phyloP scores from a whole-genome alignment of 2,888 invertebrate genomes.

The Nephrotoma appendiculata region DNA sequence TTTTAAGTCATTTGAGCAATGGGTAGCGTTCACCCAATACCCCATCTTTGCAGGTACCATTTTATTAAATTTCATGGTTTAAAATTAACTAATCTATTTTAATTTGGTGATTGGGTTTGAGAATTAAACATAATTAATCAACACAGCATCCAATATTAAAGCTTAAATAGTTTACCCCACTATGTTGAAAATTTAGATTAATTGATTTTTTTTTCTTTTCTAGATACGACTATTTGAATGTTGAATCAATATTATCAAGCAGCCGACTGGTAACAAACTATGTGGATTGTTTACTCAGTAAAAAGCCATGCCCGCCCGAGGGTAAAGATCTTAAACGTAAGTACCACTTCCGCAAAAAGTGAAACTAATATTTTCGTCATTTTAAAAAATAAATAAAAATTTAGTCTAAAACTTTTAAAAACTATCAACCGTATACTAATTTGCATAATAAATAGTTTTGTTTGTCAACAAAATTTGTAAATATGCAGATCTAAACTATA shows the following conservation, averaged over 20 bases:
- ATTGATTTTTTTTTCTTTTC: conserved; percentile 11
- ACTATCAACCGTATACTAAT: not conserved
- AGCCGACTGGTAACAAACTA: conserved; percentile 55
- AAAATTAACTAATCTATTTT: too few relatives aligned
- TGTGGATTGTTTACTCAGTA: conserved; percentile 50
- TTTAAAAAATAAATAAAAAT: not conserved
- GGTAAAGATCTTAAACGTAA: conserved; percentile 57
- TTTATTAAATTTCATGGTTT: too few relatives aligned
- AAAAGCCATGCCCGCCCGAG: conserved; percentile 56
- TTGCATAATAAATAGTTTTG: not conserved
- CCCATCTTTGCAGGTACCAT: too few relatives aligned
- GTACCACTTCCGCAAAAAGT: conserved; percentile 23
- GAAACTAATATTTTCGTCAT: not conserved
- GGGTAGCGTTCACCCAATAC: too few relatives aligned
- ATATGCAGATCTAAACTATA: not conserved
- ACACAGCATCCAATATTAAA: too few relatives aligned
- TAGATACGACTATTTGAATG: conserved; percentile 54
- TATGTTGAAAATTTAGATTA: too few relatives aligned
- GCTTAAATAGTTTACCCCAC: too few relatives aligned
- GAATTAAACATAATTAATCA: too few relatives aligned
- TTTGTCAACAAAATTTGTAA: not conserved
- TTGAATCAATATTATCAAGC: conserved; percentile 51
- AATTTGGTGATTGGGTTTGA: too few relatives aligned
- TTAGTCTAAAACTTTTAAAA: not conserved
- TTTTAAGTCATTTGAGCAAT: too few relatives aligned